Percentiles rank a stretch among this genome's conserved stretches.
These are phyloP conservation scores for Sphaerodactylus townsendi DNA, from an alignment of 2,113 vertebrate genomes.

Conservation along the genomic window DNA sequence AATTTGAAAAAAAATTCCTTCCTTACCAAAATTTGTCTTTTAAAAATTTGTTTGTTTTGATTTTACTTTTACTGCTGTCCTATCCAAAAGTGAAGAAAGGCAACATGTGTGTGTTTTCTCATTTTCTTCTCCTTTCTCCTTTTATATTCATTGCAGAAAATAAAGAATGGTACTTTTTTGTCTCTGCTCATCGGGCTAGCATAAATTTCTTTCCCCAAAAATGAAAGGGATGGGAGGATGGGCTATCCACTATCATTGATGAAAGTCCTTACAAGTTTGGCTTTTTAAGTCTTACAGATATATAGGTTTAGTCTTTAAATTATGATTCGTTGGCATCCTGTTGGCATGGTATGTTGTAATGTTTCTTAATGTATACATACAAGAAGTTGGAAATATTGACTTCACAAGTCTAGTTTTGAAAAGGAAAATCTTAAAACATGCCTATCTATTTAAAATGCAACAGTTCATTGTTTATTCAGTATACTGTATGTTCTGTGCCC, in stretches of 20 bases:
- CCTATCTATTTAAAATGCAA: slow-evolving; percentile 55
- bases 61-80: slow-evolving; percentile 23
- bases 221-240: slow-evolving; percentile 1
- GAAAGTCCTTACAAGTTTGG: slow-evolving; percentile 28
- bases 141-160: slow-evolving; percentile 36
- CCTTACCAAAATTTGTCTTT: slow-evolving; percentile 46
- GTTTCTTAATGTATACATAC: slow-evolving; percentile 19
- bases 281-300: slow-evolving; percentile 53
- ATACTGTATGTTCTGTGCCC: slow-evolving; percentile 64
- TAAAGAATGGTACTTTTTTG: slow-evolving; percentile 58
- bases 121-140: not conserved
- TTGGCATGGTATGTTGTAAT: slow-evolving; percentile 15
- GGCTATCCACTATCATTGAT: slow-evolving; percentile 27
- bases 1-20: no score
- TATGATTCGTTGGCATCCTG: slow-evolving; percentile 25
- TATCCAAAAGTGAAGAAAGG: slow-evolving; percentile 15
- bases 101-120: not conserved
- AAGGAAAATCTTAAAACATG: slow-evolving; percentile 62
- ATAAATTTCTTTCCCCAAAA: slow-evolving; percentile 17
- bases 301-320: slow-evolving; percentile 56
- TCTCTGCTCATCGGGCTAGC: slow-evolving; percentile 25
- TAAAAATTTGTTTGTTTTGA: not conserved
- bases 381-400: slow-evolving; percentile 32
- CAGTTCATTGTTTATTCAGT: slow-evolving; percentile 59
- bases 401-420: slow-evolving; percentile 39